Evolutionary conservation across 1,140 invertebrate species (phyloP).

Genomic region (Whitmania pigra): DNA sequence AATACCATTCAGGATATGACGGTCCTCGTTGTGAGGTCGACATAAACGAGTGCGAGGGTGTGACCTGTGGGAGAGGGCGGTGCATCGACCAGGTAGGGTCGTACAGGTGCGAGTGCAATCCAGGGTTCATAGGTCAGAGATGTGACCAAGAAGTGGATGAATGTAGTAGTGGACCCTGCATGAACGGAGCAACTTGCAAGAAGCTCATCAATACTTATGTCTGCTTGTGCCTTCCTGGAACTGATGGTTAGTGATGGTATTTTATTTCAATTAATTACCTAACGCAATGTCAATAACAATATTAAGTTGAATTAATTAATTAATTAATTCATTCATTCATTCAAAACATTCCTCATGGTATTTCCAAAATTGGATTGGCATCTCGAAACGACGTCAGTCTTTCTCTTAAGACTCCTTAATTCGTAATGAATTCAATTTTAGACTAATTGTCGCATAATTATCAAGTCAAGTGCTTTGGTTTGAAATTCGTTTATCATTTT

Average conservation of each 20-base stretch:
- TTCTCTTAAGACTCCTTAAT: no score
- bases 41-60: constrained; percentile 70
- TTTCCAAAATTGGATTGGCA: no score
- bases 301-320: no score
- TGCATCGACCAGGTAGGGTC: constrained; percentile 56
- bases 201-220: constrained; percentile 2
- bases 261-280: constrained; percentile 4
- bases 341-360: no score
- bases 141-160: constrained; percentile 36
- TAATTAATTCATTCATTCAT: no score
- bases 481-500: no score
- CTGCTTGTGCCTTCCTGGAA: constrained; percentile 15
- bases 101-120: constrained; percentile 58
- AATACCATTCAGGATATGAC: constrained; percentile 20
- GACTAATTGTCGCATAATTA: no score
- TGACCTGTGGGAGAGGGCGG: constrained; percentile 73
- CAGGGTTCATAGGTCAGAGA: constrained; percentile 46
- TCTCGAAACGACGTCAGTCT: no score
- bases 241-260: neutral
- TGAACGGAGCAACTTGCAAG: constrained; percentile 29
- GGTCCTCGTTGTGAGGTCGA: constrained; percentile 72
- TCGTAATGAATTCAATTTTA: no score
- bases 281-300: no score
- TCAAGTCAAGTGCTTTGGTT: no score
- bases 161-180: constrained; percentile 34